Percentiles rank a stretch among this genome's conserved stretches.
Conservation (phyloP, 2,113 vertebrate genomes). For the Rattus rattus region DNA sequence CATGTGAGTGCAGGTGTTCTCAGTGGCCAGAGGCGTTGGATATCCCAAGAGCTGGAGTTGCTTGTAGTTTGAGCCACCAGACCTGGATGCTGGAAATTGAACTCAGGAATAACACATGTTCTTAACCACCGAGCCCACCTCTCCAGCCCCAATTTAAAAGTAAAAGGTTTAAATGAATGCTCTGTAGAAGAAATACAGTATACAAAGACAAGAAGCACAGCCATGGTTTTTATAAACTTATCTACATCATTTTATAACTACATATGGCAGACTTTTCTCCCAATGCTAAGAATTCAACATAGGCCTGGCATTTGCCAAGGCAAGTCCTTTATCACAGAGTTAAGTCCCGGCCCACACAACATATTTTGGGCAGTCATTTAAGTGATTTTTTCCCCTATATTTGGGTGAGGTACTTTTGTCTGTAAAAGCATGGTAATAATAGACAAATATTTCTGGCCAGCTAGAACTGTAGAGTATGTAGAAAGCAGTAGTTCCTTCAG, state of each 20-base stretch:
- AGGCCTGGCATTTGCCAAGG: not conserved
- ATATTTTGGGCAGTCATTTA: constrained; percentile 1
- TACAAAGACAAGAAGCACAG: constrained; percentile 20
- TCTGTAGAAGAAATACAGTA: not conserved
- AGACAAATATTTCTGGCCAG: constrained; percentile 29
- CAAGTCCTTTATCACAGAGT: not conserved
- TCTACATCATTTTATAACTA: constrained; percentile 53
- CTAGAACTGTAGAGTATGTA: not conserved
- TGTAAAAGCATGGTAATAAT: constrained; percentile 17
- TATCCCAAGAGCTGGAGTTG: not conserved
- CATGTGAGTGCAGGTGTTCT: not conserved
- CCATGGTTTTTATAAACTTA: constrained; percentile 50
- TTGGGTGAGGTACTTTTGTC: constrained; percentile 24
- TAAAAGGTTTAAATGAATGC: not conserved
- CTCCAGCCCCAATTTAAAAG: not conserved
- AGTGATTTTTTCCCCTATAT: constrained; percentile 55
- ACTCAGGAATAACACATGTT: not conserved
- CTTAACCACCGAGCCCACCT: not conserved
- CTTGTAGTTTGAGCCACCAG: not conserved
- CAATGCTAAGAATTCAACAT: not conserved
- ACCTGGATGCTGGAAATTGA: not conserved
- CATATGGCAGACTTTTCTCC: not conserved
- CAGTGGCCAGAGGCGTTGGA: not conserved
- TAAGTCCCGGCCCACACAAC: not conserved
- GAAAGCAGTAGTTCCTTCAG: constrained; percentile 21